phyloP scores from a whole-genome alignment of 2,113 vertebrate genomes.

The Eleginops maclovinus region DNA sequence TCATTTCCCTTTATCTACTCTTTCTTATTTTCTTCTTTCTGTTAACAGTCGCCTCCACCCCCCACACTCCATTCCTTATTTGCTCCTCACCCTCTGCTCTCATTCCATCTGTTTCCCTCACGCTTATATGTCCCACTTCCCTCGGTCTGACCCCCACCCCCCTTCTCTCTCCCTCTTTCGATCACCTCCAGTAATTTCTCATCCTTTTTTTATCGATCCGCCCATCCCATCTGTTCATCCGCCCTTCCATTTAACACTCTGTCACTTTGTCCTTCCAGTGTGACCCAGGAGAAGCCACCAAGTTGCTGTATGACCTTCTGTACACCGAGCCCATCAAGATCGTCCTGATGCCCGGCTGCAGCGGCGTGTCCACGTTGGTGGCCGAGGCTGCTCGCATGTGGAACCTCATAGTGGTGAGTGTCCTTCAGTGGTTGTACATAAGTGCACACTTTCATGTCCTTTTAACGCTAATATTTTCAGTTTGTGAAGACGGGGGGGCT shows the following conservation, averaged over 20 bases:
- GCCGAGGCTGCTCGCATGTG: conserved; percentile 96
- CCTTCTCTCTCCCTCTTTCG: neutral
- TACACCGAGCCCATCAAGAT: conserved; percentile 98
- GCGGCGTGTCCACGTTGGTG: conserved; percentile 93
- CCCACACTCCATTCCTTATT: conserved; percentile 25
- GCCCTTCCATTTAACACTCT: conserved; percentile 14
- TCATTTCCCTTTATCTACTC: conserved; percentile 42
- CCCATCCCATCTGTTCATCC: conserved; percentile 23
- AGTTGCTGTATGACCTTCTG: conserved; percentile 93
- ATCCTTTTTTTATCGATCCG: conserved; percentile 32
- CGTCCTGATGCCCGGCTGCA: conserved; percentile 95
- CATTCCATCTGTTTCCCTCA: conserved; percentile 32
- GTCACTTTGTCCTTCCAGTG: conserved; percentile 82
- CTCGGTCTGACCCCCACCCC: conserved; percentile 5
- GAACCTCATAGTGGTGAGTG: conserved; percentile 95
- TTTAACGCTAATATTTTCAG: neutral
- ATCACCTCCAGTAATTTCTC: conserved; percentile 43
- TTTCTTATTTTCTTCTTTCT: conserved; percentile 9
- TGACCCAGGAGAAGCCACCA: conserved; percentile 94
- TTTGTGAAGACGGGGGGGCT: neutral
- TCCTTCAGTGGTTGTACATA: neutral
- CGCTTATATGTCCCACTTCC: conserved; percentile 20
- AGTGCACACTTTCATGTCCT: neutral
- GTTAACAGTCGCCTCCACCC: conserved; percentile 12
- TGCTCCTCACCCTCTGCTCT: conserved; percentile 32